phyloP scores from a whole-genome alignment of 2,797 vertebrate genomes.

The Sebastes steindachneri region DNA sequence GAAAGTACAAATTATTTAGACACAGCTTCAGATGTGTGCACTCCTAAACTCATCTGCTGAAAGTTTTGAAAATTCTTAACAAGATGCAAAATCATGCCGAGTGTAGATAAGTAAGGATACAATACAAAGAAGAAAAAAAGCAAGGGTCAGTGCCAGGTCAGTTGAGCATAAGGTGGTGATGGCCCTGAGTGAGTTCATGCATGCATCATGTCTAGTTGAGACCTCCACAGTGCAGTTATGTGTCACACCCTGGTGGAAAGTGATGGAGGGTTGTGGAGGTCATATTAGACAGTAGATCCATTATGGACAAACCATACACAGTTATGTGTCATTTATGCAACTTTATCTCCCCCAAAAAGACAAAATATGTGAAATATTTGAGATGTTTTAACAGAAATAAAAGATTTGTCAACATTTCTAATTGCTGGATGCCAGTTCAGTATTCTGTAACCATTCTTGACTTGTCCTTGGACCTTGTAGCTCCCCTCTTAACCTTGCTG shows the following conservation, averaged over 20 bases:
- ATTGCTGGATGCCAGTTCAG: not conserved
- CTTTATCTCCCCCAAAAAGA: not conserved
- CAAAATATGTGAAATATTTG: not conserved
- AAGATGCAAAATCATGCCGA: not conserved
- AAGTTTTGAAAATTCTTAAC: not conserved
- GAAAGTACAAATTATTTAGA: not conserved
- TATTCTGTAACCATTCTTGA: not conserved
- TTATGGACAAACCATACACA: not conserved
- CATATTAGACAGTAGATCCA: not conserved
- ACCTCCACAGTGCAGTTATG: constrained; percentile 11
- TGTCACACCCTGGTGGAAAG: constrained; percentile 35
- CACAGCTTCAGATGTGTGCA: not conserved
- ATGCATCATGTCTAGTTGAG: constrained; percentile 1
- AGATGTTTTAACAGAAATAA: not conserved
- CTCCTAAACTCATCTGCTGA: not conserved
- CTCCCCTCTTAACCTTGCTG: constrained; percentile 41
- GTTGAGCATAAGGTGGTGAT: constrained; percentile 7
- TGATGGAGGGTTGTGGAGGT: constrained; percentile 3
- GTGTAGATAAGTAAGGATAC: not conserved
- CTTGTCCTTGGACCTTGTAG: constrained; percentile 18
- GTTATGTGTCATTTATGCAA: not conserved
- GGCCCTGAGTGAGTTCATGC: constrained; percentile 18
- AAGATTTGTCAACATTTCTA: not conserved
- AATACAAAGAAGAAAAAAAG: not conserved
- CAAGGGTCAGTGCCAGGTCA: not conserved